Evolutionary conservation across 2,888 invertebrate species (phyloP), one percentile per base, ranked within the genome.

Genomic region (Megamerina dolium): DNA sequence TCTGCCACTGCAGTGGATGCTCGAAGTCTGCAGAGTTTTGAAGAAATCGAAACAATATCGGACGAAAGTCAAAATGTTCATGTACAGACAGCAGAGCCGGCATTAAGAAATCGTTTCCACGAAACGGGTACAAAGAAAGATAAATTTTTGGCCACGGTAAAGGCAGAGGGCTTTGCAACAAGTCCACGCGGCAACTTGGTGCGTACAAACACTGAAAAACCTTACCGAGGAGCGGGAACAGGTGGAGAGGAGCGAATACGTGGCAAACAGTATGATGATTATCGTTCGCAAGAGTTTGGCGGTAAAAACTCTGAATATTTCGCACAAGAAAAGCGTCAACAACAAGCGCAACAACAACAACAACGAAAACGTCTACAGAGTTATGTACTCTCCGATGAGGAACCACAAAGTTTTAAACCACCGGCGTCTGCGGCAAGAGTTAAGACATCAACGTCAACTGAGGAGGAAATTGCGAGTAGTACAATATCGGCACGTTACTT

Each of bases 361-460:
- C 58, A 57, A 42, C 50, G 55, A 8, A 61, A 62, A 23, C 61
- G 62, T 27, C 63, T 71, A 23, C 60, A 63, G 43, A 65, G 52
- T 40, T 72, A 58, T 43, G 57, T 72, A 4, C 50, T 65, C 3
- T 70, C 75, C 51, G 72, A 72, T 37, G 52, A 63, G 3, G 58
- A 61, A 60, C 70, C 70, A 32, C 69, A 73, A 61, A 74, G 73
- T 55, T 75, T 75, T 58, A 61, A 61, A 38, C 59, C 66, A 56
- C 71, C 55, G 3, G 58, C 68, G 50, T 64, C 61, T 1, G 41
- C 27, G 23, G 29, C 16, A 17, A 30, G 17, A 19, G 13, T 10
- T 13, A 13, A 9, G 18, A 10, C 9, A 5, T 13, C n/a, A 3
- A 5, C 8, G 1, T 26, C n/a, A 16, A 31, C 21, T 8, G 38